Conservation (phyloP, 2,888 invertebrate species). For the Ellobium chinense region DNA sequence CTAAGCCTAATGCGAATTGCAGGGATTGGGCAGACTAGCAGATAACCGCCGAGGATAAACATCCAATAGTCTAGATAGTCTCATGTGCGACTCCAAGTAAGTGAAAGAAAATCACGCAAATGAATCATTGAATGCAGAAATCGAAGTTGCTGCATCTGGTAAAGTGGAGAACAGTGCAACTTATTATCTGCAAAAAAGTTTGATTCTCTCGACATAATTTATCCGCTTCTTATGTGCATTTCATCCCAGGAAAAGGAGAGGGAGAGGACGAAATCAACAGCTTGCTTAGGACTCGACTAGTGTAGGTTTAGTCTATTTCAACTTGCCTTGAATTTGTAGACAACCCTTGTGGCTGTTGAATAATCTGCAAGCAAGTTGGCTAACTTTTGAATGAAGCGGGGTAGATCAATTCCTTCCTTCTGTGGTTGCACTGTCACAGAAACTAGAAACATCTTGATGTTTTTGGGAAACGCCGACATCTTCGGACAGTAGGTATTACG, state of each 20-base stretch:
- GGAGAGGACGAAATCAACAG: background rate
- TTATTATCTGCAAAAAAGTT: too few relatives aligned
- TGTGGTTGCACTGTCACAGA: constrained; percentile 41
- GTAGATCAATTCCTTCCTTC: constrained; percentile 59
- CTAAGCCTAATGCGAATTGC: too few relatives aligned
- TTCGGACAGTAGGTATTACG: too few relatives aligned
- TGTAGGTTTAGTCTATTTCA: background rate
- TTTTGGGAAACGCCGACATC: constrained; percentile 37
- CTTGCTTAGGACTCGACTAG: background rate
- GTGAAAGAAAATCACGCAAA: too few relatives aligned
- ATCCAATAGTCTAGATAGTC: too few relatives aligned
- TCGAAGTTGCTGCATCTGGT: too few relatives aligned
- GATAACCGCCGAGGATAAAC: too few relatives aligned
- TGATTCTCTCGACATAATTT: too few relatives aligned
- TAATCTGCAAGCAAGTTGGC: constrained; percentile 57
- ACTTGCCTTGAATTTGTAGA: constrained; percentile 66
- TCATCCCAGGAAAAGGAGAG: background rate
- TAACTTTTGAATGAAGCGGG: constrained; percentile 56
- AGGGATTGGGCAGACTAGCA: too few relatives aligned
- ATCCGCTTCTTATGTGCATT: background rate
- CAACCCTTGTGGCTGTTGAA: constrained; percentile 57
- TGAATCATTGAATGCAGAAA: too few relatives aligned
- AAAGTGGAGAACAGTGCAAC: too few relatives aligned
- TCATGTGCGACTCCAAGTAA: too few relatives aligned
- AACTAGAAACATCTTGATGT: constrained; percentile 46